phyloP scores from a whole-genome alignment of 2,113 vertebrate species.

The Megaleporinus macrocephalus region DNA sequence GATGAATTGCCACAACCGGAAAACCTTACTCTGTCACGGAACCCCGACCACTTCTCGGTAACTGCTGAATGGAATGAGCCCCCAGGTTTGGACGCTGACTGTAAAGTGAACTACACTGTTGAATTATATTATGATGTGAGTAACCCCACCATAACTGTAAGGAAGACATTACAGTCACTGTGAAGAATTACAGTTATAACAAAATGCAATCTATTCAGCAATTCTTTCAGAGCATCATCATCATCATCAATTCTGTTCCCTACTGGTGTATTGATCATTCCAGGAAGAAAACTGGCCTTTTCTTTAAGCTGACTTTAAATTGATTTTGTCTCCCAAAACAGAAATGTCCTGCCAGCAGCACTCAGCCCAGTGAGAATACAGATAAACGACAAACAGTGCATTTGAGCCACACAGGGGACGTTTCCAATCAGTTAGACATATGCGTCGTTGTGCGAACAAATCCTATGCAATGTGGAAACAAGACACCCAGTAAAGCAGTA shows the following conservation, averaged over 20 bases:
- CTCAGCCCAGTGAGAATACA: neutral
- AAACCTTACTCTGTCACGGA: neutral
- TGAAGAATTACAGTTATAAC: neutral
- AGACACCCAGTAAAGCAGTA: fast-evolving
- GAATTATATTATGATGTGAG: slow-evolving; percentile 17
- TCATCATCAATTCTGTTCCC: too few species aligned
- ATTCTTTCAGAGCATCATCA: too few species aligned
- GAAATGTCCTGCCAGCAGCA: slow-evolving; percentile 17
- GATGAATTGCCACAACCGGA: slow-evolving; percentile 43
- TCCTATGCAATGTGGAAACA: fast-evolving
- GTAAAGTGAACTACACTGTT: slow-evolving; percentile 46
- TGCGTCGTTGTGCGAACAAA: slow-evolving; percentile 31
- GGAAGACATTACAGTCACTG: too few species aligned
- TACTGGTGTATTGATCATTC: neutral
- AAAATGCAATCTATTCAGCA: too few species aligned
- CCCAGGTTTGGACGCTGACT: neutral
- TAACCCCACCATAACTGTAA: neutral
- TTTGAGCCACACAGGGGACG: fast-evolving
- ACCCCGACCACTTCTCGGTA: slow-evolving; percentile 30
- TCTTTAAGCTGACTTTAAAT: neutral
- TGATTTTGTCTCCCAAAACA: slow-evolving; percentile 2
- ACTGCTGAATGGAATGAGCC: slow-evolving; percentile 57
- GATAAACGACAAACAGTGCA: neutral
- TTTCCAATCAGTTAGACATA: slow-evolving; percentile 27
- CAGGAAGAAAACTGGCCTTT: neutral